Base-by-base conservation (phyloP, 2,113 vertebrate genomes). In the Larimichthys polyactis region DNA sequence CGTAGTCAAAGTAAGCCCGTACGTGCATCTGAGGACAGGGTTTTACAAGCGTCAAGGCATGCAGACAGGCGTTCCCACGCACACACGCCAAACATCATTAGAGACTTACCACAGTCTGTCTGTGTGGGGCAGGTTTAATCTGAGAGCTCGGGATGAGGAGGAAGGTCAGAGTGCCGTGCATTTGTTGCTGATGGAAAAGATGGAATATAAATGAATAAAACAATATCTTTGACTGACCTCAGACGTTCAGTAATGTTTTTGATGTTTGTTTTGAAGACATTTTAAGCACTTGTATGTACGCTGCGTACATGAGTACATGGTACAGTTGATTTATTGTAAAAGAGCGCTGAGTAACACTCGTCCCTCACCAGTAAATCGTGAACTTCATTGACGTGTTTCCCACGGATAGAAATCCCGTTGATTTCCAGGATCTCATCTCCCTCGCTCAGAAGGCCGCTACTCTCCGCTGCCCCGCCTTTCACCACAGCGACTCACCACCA, bases 341-440 rank as follows among this genome's bases (percentile, higher is more conserved):
- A 57, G 12, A 63, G 20, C 16, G 20, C 3, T 43, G 11, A 19
- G 66, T 22, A 59, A 32, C 11, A 1, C 11, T 24, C 46, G n/a
- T 2, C 52, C 19, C 84, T 95, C 92, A 99, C 98, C 96, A 99
- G 86, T 69, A 99, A 90, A 82, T 99, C 97, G 76, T 99, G 98
- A 85, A 99, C 97, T 78, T 99, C 97, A 91, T 99, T 99, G 89
- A 99, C 95, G 71, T 98, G 97, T 91, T 98, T 99, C 36, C 98
- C 98, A 36, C 97, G 96, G 74, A 99, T 96, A 44, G 97, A 93
- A 83, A 98, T 95, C 63, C 97, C 96, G 40, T 98, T 99, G 87
- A 99, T 98, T 87, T 99, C 97, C 79, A 99, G 91, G 94, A 99
- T 97, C 93, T 99, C 98, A 0, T 99, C 98, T 48, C 98, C 98